Evolutionary conservation across 2,113 vertebrate species (phyloP), one percentile per base, ranked within the genome.

Genomic region (Cheilinus undulatus): DNA sequence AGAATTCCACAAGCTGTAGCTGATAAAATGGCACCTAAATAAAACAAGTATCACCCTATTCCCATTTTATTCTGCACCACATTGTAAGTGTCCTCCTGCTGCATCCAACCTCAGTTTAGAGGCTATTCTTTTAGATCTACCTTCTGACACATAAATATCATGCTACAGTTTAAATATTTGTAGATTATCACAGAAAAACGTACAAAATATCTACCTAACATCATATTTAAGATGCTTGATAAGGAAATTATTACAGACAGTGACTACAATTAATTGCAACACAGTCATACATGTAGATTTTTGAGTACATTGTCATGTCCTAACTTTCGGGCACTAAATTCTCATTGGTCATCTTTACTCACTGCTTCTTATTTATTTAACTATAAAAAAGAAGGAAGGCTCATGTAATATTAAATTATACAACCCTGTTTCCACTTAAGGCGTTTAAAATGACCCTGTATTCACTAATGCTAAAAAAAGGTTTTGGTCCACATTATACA

Each of bases 141-240:
- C 79, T 73, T 78, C 73, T 85, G 79, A 82, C 81, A 87, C 78
- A 86, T 80, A 89, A 80, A 88, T 86, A 88, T 89, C 92, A 93
- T 94, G 93, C 92, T 90, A 88, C 81, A 89, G 86, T 90, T 91
- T 86, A 92, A 93, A 93, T 93, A 93, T 83, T 89, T 82, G 64
- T 62, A 66, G 72, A 86, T 88, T 61, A 90, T 87, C 85, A 93
- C 85, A 90, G 83, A 83, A 76, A 81, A 91, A 88, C 74, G 86
- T 89, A 92, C 85, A 87, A 93, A 93, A 93, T 90, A 89, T 90
- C 82, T 88, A 93, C 79, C 82, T 87, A 91, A 85, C 73, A 78
- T 86, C 78, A 77, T 87, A 73, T 85, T 88, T 80, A 65, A 78
- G 74, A 78, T 87, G 79, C 78, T 80, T 78, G 81, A 85, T 60